These are phyloP conservation scores for Epinephelus coioides DNA, from an alignment of 2,797 vertebrate genomes.

Conservation along the genomic window DNA sequence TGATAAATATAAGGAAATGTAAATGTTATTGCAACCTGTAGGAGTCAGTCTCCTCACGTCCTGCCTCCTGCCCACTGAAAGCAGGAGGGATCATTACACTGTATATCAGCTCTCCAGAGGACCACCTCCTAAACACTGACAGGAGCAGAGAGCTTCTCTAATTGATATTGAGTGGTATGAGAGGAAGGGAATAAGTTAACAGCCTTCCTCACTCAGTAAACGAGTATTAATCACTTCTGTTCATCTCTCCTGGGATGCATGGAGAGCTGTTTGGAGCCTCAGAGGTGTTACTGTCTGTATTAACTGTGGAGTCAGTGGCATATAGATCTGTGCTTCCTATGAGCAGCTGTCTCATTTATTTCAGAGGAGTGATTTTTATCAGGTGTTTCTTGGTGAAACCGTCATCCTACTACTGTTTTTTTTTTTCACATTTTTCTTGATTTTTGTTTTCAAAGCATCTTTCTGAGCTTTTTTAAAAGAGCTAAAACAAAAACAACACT, in stretches of 20 bases:
- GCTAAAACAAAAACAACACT: too few relatives aligned
- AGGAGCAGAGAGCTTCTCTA: conserved; percentile 50
- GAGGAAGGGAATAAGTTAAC: conserved; percentile 49
- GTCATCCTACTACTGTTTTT: not conserved
- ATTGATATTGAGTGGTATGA: conserved; percentile 73
- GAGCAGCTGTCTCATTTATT: conserved; percentile 14
- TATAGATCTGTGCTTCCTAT: not conserved
- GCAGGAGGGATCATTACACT: conserved; percentile 24
- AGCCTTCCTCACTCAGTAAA: conserved; percentile 41
- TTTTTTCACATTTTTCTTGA: not conserved
- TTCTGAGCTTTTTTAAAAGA: not conserved
- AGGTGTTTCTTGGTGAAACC: not conserved
- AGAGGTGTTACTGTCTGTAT: conserved; percentile 53
- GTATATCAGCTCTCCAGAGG: conserved; percentile 26
- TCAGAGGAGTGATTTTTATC: not conserved
- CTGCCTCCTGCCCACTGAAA: not conserved
- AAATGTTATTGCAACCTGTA: not conserved
- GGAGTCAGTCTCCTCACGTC: not conserved
- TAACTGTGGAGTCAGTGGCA: conserved; percentile 47
- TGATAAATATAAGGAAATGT: not conserved
- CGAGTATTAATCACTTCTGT: conserved; percentile 65
- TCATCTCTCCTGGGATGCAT: conserved; percentile 37
- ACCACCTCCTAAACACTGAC: conserved; percentile 28
- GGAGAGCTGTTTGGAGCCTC: conserved; percentile 23
- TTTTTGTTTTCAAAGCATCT: not conserved